A percentile compares a stretch with the other conserved stretches of the same genome.
These are phyloP conservation scores for Micrasema minimum DNA, from an alignment of 1,140 invertebrate genomes.

Conservation along the genomic window DNA sequence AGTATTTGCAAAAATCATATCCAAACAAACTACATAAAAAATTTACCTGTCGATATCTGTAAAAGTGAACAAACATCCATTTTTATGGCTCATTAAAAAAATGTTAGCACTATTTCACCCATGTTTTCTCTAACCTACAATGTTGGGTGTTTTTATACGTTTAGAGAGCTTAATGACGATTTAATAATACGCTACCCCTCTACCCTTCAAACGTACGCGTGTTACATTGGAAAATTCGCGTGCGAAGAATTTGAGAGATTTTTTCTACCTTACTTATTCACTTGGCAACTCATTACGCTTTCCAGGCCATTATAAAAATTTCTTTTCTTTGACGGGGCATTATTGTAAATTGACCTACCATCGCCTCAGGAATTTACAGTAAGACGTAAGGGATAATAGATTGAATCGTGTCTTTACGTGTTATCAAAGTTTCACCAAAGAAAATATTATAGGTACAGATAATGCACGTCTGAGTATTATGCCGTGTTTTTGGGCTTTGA, in stretches of 20 bases:
- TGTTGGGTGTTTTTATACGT: not conserved
- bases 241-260: not conserved
- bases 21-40: no score
- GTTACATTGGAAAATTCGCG: not conserved
- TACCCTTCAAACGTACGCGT: not conserved
- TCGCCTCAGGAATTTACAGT: not conserved
- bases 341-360: not conserved
- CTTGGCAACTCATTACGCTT: constrained; percentile 18
- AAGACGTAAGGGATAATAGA: not conserved
- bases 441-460: no score
- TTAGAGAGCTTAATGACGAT: not conserved
- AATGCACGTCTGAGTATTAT: not conserved
- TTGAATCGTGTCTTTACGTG: not conserved
- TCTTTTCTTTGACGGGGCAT: not conserved
- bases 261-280: constrained; percentile 17
- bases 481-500: no score
- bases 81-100: not conserved
- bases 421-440: not conserved
- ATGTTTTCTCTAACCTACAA: not conserved
- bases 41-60: no score
- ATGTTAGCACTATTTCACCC: not conserved
- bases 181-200: not conserved
- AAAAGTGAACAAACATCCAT: not conserved
- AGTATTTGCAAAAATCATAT: no score
- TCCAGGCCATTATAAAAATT: constrained; percentile 18